Evolutionary conservation across 1,140 invertebrate species (phyloP), one percentile per base, ranked within the genome.

Genomic region (Tachypleus tridentatus): DNA sequence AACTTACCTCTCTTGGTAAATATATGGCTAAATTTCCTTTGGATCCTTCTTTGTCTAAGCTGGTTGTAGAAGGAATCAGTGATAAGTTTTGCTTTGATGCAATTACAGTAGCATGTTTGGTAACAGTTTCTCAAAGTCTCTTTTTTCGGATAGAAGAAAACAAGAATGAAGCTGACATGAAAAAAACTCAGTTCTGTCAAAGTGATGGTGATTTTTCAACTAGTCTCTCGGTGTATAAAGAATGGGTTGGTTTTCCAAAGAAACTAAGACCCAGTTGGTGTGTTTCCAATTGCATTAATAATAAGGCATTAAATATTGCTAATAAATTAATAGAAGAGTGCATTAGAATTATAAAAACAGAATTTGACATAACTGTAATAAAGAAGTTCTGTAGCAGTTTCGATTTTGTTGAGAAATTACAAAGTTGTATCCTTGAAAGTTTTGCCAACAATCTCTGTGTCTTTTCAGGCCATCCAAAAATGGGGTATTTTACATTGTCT

Each of bases 11-110:
- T 57, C 74, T 92, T 0, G 96, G 95, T 0, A 77, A 84, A 52
- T 82, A 85, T 64, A 93, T 98, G 85, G 92, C 93, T 0, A 94
- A 97, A 76, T 84, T 98, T 73, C 93, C 96, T 0, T 75, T 99
- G 0, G 81, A 83, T 63, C 93, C 96, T 4, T 85, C 89, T 75
- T 85, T 90, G 70, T 86, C 91, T 0, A 95, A 92, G 77, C 88
- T 93, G 78, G 75, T 98, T 3, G 83, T 95, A 0, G 67, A 82
- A 86, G 71, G 83, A 6, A 79, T 78, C 53, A 90, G 92, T 67
- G 85, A 83, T 10, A 82, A 91, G 71, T 87, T 89, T 80, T 88
- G 84, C 4, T 97, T 93, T 77, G 94, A 98, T 80, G 88, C 93
- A 8, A 76, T 89, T 8, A 87, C 84, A 3, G 91, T 98, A 57